Evolutionary conservation across 2,797 vertebrate species (phyloP).

Genomic region (Protonibea diacanthus): DNA sequence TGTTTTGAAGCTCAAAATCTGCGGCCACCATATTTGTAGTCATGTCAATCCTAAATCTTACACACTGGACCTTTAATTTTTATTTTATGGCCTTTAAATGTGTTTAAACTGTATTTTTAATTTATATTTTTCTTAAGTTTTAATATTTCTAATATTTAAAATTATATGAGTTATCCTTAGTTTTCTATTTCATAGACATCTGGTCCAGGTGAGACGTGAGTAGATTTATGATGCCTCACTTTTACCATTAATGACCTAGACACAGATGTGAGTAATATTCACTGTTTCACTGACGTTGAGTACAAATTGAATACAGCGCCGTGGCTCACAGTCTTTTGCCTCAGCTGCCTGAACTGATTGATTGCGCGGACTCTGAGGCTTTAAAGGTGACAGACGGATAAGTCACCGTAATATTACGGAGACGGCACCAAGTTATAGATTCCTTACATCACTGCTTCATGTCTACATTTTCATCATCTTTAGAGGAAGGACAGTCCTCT

Average conservation of each 20-base stretch:
- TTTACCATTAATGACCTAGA: constrained; percentile 31
- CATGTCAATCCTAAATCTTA: too few relatives aligned
- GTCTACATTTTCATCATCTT: constrained; percentile 28
- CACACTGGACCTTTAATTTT: too few relatives aligned
- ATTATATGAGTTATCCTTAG: neutral
- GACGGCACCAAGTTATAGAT: constrained; percentile 39
- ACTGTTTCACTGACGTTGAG: constrained; percentile 23
- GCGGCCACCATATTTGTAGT: too few relatives aligned
- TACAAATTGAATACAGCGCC: constrained; percentile 41
- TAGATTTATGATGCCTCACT: constrained; percentile 26
- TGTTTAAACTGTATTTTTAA: too few relatives aligned
- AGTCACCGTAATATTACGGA: constrained; percentile 57
- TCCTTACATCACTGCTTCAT: constrained; percentile 23
- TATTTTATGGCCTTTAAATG: too few relatives aligned
- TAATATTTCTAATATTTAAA: too few relatives aligned
- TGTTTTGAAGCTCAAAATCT: too few relatives aligned
- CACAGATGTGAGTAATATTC: constrained; percentile 43
- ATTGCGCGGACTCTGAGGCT: constrained; percentile 3
- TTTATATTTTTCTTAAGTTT: too few relatives aligned
- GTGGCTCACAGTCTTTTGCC: constrained; percentile 14
- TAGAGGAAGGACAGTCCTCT: constrained; percentile 76
- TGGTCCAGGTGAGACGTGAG: neutral
- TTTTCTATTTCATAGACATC: neutral
- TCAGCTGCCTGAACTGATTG: constrained; percentile 27
- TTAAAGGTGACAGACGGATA: constrained; percentile 47